Percentiles rank a stretch among this genome's conserved stretches.
Evolutionary conservation across 2,113 vertebrate genomes (phyloP).

Genomic region (Herpetotheres cachinnans): DNA sequence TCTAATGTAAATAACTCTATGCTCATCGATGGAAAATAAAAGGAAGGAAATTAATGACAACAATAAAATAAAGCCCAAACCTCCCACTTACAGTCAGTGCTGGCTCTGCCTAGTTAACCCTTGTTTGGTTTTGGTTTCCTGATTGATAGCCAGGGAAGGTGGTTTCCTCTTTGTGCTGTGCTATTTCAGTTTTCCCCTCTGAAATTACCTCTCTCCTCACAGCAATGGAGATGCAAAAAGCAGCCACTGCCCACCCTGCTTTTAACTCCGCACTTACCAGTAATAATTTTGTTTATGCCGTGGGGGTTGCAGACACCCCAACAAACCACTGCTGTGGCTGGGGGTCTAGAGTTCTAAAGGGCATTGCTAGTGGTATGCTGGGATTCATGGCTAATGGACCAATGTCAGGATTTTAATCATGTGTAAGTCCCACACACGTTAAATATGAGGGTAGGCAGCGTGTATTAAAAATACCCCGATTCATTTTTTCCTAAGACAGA

Average conservation of each 20-base stretch:
- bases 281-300: not conserved
- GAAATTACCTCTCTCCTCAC: not conserved
- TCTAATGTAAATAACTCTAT: slow-evolving; percentile 7
- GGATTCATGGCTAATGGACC: not conserved
- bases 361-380: not conserved
- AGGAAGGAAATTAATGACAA: slow-evolving; percentile 53
- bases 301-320: not conserved
- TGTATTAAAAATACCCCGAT: not conserved
- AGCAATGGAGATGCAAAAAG: not conserved
- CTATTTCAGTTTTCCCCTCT: not conserved
- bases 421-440: not conserved
- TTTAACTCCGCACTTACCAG: not conserved
- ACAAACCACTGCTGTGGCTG: not conserved
- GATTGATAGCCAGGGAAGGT: not conserved
- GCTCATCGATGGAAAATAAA: slow-evolving; percentile 37
- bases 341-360: not conserved
- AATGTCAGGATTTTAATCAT: not conserved
- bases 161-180: not conserved
- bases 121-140: slow-evolving; percentile 18
- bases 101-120: slow-evolving; percentile 37
- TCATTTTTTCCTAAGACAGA: not conserved
- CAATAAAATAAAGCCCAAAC: slow-evolving; percentile 26
- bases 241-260: not conserved
- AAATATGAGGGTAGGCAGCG: not conserved
- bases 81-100: not conserved